Percentiles rank a stretch among this genome's conserved stretches.
Evolutionary conservation across 2,888 invertebrate genomes (phyloP).

Genomic region (Callyntrura sp.): DNA sequence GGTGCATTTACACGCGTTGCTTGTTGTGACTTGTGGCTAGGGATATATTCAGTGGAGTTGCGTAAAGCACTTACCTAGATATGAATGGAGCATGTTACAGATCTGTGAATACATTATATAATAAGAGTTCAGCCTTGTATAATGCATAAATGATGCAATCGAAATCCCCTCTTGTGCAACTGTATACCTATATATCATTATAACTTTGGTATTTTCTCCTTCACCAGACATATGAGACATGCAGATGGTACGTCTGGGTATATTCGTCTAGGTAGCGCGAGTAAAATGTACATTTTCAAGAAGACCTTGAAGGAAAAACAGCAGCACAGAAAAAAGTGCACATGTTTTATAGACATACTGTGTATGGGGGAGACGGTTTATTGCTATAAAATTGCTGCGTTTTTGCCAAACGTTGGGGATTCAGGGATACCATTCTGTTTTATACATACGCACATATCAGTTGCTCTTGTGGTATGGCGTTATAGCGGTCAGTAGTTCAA

Average conservation of each 20-base stretch:
- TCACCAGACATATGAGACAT: neutral
- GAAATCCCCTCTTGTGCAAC: neutral
- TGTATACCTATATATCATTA: neutral
- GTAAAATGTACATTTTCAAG: too few relatives aligned
- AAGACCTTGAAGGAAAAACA: neutral
- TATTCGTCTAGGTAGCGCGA: neutral
- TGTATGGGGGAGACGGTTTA: too few relatives aligned
- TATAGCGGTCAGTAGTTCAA: conserved; percentile 61
- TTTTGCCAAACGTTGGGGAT: too few relatives aligned
- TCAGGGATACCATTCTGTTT: too few relatives aligned
- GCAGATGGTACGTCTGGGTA: neutral
- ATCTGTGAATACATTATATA: neutral
- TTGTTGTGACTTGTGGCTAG: neutral
- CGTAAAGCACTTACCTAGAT: too few relatives aligned
- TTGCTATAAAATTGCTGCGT: too few relatives aligned
- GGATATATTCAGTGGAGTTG: neutral
- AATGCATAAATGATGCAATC: conserved; percentile 26
- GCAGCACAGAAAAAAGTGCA: neutral
- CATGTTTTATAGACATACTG: conserved; percentile 26
- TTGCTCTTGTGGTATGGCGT: neutral
- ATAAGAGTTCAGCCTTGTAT: neutral
- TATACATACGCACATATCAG: neutral
- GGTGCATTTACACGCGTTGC: too few relatives aligned
- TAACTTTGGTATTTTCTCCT: neutral
- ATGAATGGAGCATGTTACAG: neutral